These are phyloP conservation scores for Bagarius yarrelli DNA, from an alignment of 2,113 vertebrate species.

Conservation along the genomic window DNA sequence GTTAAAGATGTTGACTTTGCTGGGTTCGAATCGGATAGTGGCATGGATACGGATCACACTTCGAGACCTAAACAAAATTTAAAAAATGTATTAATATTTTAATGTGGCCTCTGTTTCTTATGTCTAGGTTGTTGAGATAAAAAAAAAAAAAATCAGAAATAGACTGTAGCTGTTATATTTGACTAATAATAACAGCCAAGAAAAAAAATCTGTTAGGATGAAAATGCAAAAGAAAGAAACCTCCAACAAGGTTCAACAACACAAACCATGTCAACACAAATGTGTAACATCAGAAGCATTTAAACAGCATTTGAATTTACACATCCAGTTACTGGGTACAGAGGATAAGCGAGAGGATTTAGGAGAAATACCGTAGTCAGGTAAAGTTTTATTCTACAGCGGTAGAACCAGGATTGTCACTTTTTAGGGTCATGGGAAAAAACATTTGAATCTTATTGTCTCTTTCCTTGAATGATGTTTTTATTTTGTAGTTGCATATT, in stretches of 20 bases:
- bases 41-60: conserved; percentile 83
- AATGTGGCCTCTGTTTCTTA: not conserved
- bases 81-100: not conserved
- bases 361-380: not conserved
- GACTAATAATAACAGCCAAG: not conserved
- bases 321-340: not conserved
- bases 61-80: conserved; percentile 79
- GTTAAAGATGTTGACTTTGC: conserved; percentile 94
- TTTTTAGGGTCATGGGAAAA: not conserved
- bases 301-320: not conserved
- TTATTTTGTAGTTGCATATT: not conserved
- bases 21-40: conserved; percentile 83
- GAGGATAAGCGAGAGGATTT: not conserved
- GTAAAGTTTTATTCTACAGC: not conserved
- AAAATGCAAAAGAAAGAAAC: not conserved
- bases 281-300: not conserved
- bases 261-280: not conserved
- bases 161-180: not conserved
- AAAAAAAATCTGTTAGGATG: not conserved
- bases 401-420: not conserved
- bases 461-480: not conserved
- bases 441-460: not conserved
- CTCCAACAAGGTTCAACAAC: too few relatives aligned
- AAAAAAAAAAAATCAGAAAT: not conserved
- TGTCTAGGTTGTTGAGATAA: not conserved